Conservation (phyloP, 2,797 vertebrate species). For the Poecilia picta region DNA sequence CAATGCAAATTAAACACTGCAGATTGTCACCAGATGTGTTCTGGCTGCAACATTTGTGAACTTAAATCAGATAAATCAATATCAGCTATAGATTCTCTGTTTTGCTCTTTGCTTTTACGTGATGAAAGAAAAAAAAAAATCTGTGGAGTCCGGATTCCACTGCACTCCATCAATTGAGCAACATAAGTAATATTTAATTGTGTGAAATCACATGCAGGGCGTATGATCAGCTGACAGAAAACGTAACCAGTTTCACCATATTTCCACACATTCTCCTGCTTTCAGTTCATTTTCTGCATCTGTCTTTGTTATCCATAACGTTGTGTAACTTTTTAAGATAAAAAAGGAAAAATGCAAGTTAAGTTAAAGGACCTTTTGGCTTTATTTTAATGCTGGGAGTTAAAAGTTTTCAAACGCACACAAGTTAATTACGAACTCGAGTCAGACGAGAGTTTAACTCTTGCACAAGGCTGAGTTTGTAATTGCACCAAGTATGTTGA, state of each 20-base stretch:
- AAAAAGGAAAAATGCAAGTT: background rate
- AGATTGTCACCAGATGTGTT: conserved; percentile 32
- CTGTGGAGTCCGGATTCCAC: background rate
- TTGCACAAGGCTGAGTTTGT: conserved; percentile 21
- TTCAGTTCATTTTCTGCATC: background rate
- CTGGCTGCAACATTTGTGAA: background rate
- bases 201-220: background rate
- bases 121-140: background rate
- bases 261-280: background rate
- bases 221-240: background rate
- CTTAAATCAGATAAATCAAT: conserved; percentile 24
- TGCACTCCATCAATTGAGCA: background rate
- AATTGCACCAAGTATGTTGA: conserved; percentile 13
- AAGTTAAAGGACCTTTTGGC: background rate
- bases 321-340: background rate
- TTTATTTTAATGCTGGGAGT: conserved; percentile 27
- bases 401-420: conserved; percentile 28
- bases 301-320: conserved; percentile 12
- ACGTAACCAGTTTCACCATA: background rate
- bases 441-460: conserved; percentile 30
- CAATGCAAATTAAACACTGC: conserved; percentile 26
- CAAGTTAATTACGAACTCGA: conserved; percentile 22
- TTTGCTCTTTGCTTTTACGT: background rate
- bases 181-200: too few species aligned
- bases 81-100: background rate